Conservation (phyloP, 1,140 invertebrate genomes). For the Streblospio benedicti region DNA sequence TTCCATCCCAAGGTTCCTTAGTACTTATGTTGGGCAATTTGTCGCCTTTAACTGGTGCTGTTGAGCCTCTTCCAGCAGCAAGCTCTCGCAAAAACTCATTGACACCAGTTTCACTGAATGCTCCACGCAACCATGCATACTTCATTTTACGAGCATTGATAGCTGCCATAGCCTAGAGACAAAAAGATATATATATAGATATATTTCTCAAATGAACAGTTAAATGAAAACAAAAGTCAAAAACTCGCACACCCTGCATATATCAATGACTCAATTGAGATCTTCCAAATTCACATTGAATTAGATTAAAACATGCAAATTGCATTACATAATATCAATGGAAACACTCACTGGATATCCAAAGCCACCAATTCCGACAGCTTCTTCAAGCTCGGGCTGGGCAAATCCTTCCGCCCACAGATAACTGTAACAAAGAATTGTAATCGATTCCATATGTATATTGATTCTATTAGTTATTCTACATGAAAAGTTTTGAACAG, state of each 20-base stretch:
- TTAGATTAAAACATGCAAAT: too few relatives aligned
- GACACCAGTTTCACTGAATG: conserved; percentile 90
- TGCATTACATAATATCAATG: too few relatives aligned
- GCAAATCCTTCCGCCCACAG: conserved; percentile 84
- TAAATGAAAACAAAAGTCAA: background rate
- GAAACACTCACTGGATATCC: conserved; percentile 52
- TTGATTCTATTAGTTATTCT: background rate
- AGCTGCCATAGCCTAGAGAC: conserved; percentile 88
- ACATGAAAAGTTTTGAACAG: background rate
- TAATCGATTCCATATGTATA: background rate
- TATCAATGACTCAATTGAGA: background rate
- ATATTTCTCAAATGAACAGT: background rate
- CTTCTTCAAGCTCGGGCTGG: conserved; percentile 74
- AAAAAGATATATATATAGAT: conserved; percentile 51
- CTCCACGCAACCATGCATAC: conserved; percentile 83
- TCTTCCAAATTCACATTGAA: too few relatives aligned
- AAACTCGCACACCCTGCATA: background rate
- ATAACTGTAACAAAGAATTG: conserved; percentile 60
- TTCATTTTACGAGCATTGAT: conserved; percentile 96
- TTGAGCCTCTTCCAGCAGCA: conserved; percentile 87
- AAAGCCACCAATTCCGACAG: conserved; percentile 81
- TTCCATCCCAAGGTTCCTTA: conserved; percentile 87
- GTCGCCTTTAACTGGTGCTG: conserved; percentile 76
- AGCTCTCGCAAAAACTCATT: conserved; percentile 88
- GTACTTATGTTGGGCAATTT: conserved; percentile 68